A percentile compares a stretch with the other conserved stretches of the same genome.
Evolutionary conservation across 1,140 invertebrate species (phyloP).

Genomic region (Aphelenchoides besseyi): DNA sequence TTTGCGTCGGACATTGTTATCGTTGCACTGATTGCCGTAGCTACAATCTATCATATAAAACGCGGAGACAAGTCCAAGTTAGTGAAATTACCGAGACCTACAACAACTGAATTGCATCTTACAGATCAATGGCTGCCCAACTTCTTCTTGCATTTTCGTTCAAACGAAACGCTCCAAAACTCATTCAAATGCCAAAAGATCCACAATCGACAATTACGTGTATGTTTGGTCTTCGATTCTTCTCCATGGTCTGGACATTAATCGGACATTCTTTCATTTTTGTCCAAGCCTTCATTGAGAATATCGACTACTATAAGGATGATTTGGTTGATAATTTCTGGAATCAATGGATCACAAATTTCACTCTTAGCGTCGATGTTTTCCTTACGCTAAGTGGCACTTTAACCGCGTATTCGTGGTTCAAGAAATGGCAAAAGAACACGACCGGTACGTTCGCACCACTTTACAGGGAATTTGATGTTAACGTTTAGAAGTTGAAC

Average conservation of each 20-base stretch:
- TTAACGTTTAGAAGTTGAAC: slow-evolving; percentile 57
- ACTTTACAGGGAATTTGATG: slow-evolving; percentile 21
- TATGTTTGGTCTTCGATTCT: slow-evolving; percentile 58
- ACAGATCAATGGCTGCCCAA: slow-evolving; percentile 49
- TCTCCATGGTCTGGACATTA: slow-evolving; percentile 61
- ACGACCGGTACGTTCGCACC: slow-evolving; percentile 47
- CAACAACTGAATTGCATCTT: slow-evolving; percentile 15
- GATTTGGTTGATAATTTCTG: slow-evolving; percentile 61
- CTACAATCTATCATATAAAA: slow-evolving; percentile 54
- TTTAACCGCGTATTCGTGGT: slow-evolving; percentile 59
- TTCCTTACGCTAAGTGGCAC: slow-evolving; percentile 55
- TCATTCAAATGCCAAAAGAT: slow-evolving; percentile 60
- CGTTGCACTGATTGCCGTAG: slow-evolving; percentile 49
- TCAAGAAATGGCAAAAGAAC: slow-evolving; percentile 61
- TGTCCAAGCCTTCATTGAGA: slow-evolving; percentile 59
- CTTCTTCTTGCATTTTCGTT: slow-evolving; percentile 57
- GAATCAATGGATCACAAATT: slow-evolving; percentile 63
- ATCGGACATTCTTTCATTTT: slow-evolving; percentile 63
- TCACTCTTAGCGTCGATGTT: slow-evolving; percentile 57
- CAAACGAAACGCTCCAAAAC: slow-evolving; percentile 55
- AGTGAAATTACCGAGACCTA: slow-evolving; percentile 7
- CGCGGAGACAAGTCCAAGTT: slow-evolving; percentile 49
- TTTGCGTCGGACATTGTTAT: slow-evolving; percentile 58
- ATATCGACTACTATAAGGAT: slow-evolving; percentile 60
- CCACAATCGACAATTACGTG: slow-evolving; percentile 59